Base-by-base conservation (phyloP, 1,140 invertebrate genomes). In the Cherax destructor region DNA sequence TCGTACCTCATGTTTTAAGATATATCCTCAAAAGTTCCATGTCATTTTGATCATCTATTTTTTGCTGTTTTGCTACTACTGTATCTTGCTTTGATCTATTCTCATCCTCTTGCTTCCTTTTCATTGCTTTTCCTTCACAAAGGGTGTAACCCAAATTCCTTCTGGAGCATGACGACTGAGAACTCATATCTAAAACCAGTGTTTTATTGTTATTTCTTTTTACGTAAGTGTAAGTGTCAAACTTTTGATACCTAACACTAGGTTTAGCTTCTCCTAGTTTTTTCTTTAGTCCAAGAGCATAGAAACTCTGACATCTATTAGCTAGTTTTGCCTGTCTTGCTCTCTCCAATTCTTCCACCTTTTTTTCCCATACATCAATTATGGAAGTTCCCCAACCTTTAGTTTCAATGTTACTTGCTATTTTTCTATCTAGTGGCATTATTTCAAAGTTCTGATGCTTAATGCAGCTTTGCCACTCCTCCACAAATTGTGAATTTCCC, bases 341-440 rank as follows among this genome's bases (percentile, higher is more conserved):
- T 69, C 7, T 56, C n/a, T 80, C 77, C 86, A 11, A 69, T 50
- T 81, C 78, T 49, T 7, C 41, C 56, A 69, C 47, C n/a, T 81
- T 80, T 10, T 56, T 80, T 56, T 81, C 52, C 86, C 86, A 88
- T 41, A 69, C 78, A 24, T 10, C 13, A 52, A 88, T 30, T 0
- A 88, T 24, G 13, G 77, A 41, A 11, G 77, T 49, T 61, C 86
- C 86, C 77, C 77, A 80, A 50, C 86, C 86, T n/a, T 69, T 77
- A 69, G 76, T 88, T 18, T 13, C 47, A 21, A 88, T 80, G 78
- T 69, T 79, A 49, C 11, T 47, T 50, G 86, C 41, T 16, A 80
- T 47, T 77, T 69, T 59, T 52, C 24, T 47, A 18, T 88, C 61
- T 13, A 13, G 9, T 1, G 41, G 76, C 3, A 49, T 7, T 47